Base-by-base conservation (phyloP, 1,140 invertebrate species). In the Drosophila micromelanica region DNA sequence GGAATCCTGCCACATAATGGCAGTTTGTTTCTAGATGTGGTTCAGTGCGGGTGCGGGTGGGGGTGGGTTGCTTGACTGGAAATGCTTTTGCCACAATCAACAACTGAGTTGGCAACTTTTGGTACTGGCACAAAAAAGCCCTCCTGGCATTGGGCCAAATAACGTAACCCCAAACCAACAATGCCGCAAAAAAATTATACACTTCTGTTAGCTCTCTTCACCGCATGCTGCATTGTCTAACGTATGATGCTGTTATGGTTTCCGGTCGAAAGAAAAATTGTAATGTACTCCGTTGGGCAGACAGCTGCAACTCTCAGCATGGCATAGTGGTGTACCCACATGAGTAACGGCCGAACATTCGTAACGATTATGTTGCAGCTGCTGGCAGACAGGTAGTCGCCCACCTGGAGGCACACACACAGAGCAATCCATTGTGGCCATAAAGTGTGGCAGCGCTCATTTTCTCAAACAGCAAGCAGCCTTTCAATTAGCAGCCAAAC, bases 321-420 rank as follows among this genome's bases (percentile, higher is more conserved):
- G 12, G 27, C 42, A 35, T 27, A 20, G 17, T 38, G 23, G 51
- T 32, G 46, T 46, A 27, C 49, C 62, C 56, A 62, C 46, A 63
- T 85, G 63, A 84, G 57, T 85, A 63, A 85, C 45, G 54, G 74
- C 42, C 67, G 49, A 48, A 85, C 73, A 84, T 84, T 85, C 59
- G 67, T 84, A 85, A 85, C 67, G 76, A 84, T 85, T 79, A 73
- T 55, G 78, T 84, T 84, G 67, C 80, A 64, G 71, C 52, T 20
- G 43, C 54, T 69, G 71, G 45, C 60, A 64, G 43, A 30, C 35
- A 43, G 64, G 69, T 72, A 70, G 73, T 17, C 48, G 20, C 15
- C 42, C 30, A 52, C 46, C 72, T 62, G 57, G 43, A 65, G 40
- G 43, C 42, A 46, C 8, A 43, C 5, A 46, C 15, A 55, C 5